Evolutionary conservation across 2,797 vertebrate genomes (phyloP).

Genomic region (Gadopsis marmoratus): DNA sequence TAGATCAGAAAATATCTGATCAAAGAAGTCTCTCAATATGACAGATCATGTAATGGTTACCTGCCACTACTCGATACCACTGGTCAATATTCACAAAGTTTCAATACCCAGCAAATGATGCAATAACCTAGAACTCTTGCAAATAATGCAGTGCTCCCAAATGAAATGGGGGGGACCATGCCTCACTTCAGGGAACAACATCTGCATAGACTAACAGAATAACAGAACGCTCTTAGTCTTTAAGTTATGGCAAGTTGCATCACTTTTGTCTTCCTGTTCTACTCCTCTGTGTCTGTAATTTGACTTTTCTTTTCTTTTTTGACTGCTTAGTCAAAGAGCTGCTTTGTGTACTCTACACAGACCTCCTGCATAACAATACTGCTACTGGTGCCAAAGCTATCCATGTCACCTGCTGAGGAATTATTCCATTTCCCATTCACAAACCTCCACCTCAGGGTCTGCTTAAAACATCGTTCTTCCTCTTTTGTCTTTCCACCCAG

Average conservation of each 20-base stretch:
- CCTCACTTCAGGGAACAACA: neutral
- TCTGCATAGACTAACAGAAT: neutral
- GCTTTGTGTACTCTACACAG: conserved; percentile 48
- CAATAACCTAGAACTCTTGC: neutral
- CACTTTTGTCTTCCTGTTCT: conserved; percentile 27
- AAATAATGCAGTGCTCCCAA: neutral
- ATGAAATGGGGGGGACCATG: neutral
- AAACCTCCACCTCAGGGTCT: neutral
- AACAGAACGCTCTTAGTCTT: neutral
- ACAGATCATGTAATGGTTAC: neutral
- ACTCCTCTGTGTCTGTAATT: conserved; percentile 3
- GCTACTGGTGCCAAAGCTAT: conserved; percentile 36
- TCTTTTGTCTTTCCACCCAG: conserved; percentile 74
- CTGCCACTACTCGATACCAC: neutral
- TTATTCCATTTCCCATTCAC: conserved; percentile 19
- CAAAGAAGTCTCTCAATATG: neutral
- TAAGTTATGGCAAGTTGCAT: conserved; percentile 25
- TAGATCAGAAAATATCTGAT: no score
- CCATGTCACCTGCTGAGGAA: conserved; percentile 10
- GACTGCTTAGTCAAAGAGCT: conserved; percentile 44
- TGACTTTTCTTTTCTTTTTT: conserved; percentile 7
- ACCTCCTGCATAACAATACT: conserved; percentile 33
- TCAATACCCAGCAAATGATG: neutral
- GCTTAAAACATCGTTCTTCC: conserved; percentile 5
- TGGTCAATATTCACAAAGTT: neutral